Base-by-base conservation (phyloP, 2,113 vertebrate species). In the Cyrtonyx montezumae region DNA sequence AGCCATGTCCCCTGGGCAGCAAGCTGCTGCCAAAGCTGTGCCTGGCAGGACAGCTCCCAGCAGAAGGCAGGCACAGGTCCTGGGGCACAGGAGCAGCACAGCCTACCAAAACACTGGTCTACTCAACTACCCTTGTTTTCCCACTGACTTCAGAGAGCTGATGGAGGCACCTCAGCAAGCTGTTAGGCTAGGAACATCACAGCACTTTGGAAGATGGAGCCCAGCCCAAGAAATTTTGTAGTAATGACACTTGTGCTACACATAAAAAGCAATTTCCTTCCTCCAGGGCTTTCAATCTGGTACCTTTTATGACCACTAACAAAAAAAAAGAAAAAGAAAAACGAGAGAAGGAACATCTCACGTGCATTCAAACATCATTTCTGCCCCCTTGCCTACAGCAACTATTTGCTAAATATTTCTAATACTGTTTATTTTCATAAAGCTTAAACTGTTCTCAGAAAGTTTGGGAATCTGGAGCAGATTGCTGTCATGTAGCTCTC, bases 341-440 rank as follows among this genome's bases (percentile, higher is more conserved):
- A 45, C 14, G 13, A 45, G 3, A 34, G 15, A 36, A 87, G 13
- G 11, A 77, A 14, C 59, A 25, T 40, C 51, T 73, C 8, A 1
- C 9, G 26, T 49, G 18, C 37, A 75, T 78, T 69, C 61, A 21
- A 21, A 37, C 49, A 75, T 83, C 28, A 62, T 63, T 84, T 91
- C 70, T 23, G 63, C 30, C 48, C 84, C 63, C 7, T 49, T 71
- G 6, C 61, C 77, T 71, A 46, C 36, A 93, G 26, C 28, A 45
- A 81, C 76, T 89, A 69, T 83, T 90, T 93, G 49, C 56, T 51
- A 89, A 79, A 43, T 80, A 67, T 87, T 87, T 85, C 18, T 45
- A 65, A 78, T 18, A 11, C 3, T 6, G 1, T 79, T 79, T 81
- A 13, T 75, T 91, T 95, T 79, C 83, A 6, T 36, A 85, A 74